phyloP scores from a whole-genome alignment of 2,113 vertebrate genomes.

The Corythornis cristatus region DNA sequence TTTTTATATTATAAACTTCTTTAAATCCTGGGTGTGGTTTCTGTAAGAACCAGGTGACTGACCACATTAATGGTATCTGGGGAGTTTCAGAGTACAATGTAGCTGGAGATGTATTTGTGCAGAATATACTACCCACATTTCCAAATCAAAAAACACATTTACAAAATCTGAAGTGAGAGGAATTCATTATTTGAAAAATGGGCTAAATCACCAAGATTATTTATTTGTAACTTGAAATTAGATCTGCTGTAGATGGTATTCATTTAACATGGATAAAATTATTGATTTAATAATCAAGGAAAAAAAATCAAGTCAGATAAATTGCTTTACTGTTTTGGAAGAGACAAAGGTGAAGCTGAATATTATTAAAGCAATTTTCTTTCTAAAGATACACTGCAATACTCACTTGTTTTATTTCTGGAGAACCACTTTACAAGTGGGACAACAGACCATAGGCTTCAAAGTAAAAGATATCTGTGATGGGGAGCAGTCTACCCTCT shows the following conservation, averaged over 20 bases:
- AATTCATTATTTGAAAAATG: not conserved
- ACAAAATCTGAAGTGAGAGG: slow-evolving; percentile 14
- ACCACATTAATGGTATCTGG: not conserved
- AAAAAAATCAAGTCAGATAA: slow-evolving; percentile 5
- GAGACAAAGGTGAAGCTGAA: not conserved
- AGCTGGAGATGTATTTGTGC: not conserved
- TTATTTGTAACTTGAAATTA: not conserved
- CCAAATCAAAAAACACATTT: slow-evolving; percentile 52
- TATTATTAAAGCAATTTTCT: not conserved
- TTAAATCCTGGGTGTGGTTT: not conserved
- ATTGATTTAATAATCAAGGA: slow-evolving; percentile 26
- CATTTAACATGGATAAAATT: slow-evolving; percentile 22
- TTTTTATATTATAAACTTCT: not conserved
- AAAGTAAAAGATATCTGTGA: not conserved
- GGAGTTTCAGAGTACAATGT: not conserved
- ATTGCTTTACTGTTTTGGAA: not conserved
- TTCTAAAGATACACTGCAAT: not conserved
- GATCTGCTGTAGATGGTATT: not conserved
- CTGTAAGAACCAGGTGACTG: not conserved
- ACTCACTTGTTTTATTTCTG: not conserved
- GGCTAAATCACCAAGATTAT: slow-evolving; percentile 10
- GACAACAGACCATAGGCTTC: not conserved
- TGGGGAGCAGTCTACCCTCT: not conserved
- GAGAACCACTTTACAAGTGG: not conserved
- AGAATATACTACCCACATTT: not conserved